phyloP scores from a whole-genome alignment of 2,113 vertebrate species.

The Tragelaphus scriptus region DNA sequence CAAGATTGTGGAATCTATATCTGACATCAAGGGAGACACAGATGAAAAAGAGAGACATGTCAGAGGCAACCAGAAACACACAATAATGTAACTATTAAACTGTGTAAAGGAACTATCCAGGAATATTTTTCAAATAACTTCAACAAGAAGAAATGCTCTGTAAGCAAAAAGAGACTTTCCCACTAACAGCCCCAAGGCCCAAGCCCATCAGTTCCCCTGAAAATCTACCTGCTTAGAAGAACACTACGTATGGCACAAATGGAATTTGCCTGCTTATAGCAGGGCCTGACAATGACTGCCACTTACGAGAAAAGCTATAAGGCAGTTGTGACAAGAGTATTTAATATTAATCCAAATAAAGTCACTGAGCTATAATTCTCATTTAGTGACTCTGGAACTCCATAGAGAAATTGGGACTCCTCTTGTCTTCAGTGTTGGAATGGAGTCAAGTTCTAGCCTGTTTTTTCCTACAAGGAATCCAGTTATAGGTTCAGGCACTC shows the following conservation, averaged over 20 bases:
- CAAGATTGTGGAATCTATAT: constrained; percentile 31
- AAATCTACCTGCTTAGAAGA: constrained; percentile 73
- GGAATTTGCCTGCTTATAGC: constrained; percentile 80
- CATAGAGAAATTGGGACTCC: constrained; percentile 68
- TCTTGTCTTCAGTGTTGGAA: constrained; percentile 5
- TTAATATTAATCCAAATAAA: constrained; percentile 77
- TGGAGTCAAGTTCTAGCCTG: constrained; percentile 62
- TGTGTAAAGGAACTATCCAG: constrained; percentile 81
- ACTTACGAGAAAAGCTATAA: constrained; percentile 80
- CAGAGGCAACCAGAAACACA: constrained; percentile 60
- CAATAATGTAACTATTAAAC: constrained; percentile 73
- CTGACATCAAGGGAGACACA: constrained; percentile 71
- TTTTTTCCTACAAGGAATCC: constrained; percentile 68
- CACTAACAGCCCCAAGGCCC: not conserved
- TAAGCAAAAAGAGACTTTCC: constrained; percentile 73
- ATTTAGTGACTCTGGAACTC: constrained; percentile 72
- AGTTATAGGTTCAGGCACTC: not conserved
- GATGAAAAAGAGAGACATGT: constrained; percentile 83
- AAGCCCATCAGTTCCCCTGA: constrained; percentile 49
- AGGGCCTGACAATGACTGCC: constrained; percentile 83
- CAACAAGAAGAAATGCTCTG: constrained; percentile 82
- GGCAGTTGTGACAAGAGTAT: constrained; percentile 35
- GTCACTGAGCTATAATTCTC: constrained; percentile 69
- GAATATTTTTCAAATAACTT: constrained; percentile 83
- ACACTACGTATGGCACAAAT: constrained; percentile 74